phyloP scores from a whole-genome alignment of 1,140 invertebrate species.

The Neuroterus valhalla region DNA sequence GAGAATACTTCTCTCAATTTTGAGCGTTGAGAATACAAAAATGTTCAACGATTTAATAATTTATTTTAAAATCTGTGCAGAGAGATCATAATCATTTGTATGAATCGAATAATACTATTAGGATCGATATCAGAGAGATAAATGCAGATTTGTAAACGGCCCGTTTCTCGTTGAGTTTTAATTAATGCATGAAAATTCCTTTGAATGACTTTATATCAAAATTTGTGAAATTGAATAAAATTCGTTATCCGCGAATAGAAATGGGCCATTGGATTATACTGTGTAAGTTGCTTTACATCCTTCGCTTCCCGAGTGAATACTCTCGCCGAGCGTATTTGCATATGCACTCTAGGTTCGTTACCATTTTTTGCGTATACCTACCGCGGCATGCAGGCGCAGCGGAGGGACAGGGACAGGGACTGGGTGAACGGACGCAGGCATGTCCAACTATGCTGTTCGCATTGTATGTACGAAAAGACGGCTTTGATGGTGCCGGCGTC shows the following conservation, averaged over 20 bases:
- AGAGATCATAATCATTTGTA: too few relatives aligned
- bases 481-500: constrained; percentile 58
- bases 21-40: too few relatives aligned
- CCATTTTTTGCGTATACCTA: constrained; percentile 31
- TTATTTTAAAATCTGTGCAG: too few relatives aligned
- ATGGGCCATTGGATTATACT: neutral
- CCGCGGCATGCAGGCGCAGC: constrained; percentile 39
- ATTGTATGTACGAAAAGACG: constrained; percentile 55
- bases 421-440: constrained; percentile 46
- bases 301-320: constrained; percentile 12
- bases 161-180: too few relatives aligned
- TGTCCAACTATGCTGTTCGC: constrained; percentile 46
- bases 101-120: too few relatives aligned
- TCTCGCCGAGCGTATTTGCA: constrained; percentile 5
- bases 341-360: constrained; percentile 28
- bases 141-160: too few relatives aligned
- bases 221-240: neutral
- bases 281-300: constrained; percentile 10
- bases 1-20: too few relatives aligned
- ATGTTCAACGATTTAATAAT: too few relatives aligned
- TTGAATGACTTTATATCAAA: too few relatives aligned
- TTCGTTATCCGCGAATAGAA: neutral
- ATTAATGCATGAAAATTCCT: too few relatives aligned
- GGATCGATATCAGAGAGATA: too few relatives aligned
- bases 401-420: constrained; percentile 44